Conservation (phyloP, 2,113 vertebrate genomes). For the Ictalurus furcatus region DNA sequence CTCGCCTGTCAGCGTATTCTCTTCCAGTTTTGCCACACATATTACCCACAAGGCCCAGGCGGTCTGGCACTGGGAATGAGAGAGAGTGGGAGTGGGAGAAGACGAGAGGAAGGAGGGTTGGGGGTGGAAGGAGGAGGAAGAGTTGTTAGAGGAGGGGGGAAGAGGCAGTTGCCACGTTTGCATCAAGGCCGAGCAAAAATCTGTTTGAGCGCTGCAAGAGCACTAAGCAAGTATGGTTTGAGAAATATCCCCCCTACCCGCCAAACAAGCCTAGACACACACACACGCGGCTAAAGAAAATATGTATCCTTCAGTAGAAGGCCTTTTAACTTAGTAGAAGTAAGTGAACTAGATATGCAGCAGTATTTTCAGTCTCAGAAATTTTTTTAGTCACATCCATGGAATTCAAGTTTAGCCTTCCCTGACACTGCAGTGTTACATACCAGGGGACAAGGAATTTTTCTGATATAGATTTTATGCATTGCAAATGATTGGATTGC, state of each 20-base stretch:
- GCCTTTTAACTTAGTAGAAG: background rate
- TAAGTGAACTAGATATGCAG: background rate
- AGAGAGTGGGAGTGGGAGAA: slow-evolving; percentile 55
- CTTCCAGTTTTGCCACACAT: slow-evolving; percentile 65
- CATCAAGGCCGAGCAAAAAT: slow-evolving; percentile 56
- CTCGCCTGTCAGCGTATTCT: slow-evolving; percentile 47
- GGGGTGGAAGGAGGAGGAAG: background rate
- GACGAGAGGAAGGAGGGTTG: slow-evolving; percentile 5
- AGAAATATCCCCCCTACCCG: background rate
- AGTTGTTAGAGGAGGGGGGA: slow-evolving; percentile 31
- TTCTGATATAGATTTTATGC: background rate
- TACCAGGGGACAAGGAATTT: background rate
- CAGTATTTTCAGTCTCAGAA: background rate
- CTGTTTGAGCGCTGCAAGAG: background rate
- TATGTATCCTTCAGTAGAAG: background rate
- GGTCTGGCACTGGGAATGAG: slow-evolving; percentile 62
- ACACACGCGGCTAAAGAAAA: background rate
- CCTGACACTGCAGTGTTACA: background rate
- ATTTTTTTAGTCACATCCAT: background rate
- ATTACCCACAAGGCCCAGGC: slow-evolving; percentile 61
- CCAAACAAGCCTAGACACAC: background rate
- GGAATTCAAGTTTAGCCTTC: background rate
- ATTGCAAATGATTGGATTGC: background rate
- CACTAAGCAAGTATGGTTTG: background rate
- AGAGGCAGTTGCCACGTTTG: slow-evolving; percentile 70